Evolutionary conservation across 2,888 invertebrate species (phyloP).

Genomic region (Autographa pulchrina): DNA sequence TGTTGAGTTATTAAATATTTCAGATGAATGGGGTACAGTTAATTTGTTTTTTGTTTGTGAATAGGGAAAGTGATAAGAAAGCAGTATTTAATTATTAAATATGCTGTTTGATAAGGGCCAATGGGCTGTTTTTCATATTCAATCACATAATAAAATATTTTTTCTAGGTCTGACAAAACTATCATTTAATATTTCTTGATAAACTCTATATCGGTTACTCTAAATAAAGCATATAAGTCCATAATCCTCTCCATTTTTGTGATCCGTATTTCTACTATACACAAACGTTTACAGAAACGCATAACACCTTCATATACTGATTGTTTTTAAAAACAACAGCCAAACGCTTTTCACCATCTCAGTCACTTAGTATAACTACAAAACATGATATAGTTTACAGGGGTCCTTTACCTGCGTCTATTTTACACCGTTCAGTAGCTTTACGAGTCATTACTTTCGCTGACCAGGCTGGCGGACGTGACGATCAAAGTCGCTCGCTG

Average conservation of each 20-base stretch:
- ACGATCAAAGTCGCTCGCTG: constrained; percentile 67
- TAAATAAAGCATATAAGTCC: too few species aligned
- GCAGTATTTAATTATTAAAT: not conserved
- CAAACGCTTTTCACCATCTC: not conserved
- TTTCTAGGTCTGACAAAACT: too few species aligned
- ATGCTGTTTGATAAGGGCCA: not conserved
- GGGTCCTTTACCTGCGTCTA: constrained; percentile 72
- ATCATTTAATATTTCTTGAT: too few species aligned
- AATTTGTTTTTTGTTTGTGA: constrained; percentile 15
- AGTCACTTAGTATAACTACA: constrained; percentile 12
- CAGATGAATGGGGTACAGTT: constrained; percentile 37
- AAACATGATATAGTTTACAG: constrained; percentile 29
- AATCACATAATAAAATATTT: too few species aligned
- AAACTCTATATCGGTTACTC: too few species aligned
- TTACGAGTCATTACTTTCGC: constrained; percentile 86
- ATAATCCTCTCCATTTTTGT: too few species aligned
- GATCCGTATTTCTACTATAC: too few species aligned
- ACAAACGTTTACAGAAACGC: too few species aligned
- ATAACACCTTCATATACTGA: not conserved
- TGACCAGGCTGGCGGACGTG: constrained; percentile 79
- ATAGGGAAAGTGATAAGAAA: not conserved
- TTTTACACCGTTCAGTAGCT: constrained; percentile 81
- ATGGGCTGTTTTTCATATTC: too few species aligned
- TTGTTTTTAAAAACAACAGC: not conserved
- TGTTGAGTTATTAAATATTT: constrained; percentile 57